Percentiles rank a stretch among this genome's conserved stretches.
Conservation (phyloP, 2,888 invertebrate genomes). For the Parnassius orleans region DNA sequence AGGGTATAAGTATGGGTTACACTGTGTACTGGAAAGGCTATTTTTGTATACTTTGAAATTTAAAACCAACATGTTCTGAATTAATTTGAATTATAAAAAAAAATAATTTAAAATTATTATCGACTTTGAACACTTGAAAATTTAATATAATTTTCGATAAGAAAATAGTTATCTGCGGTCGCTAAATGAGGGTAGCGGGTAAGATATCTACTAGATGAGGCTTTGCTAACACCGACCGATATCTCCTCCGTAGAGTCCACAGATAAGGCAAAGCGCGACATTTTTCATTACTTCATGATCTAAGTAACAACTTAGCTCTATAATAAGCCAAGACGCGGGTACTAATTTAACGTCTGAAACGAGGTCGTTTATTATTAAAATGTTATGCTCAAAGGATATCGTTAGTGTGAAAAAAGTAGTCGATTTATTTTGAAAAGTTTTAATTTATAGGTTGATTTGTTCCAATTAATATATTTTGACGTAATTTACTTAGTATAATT, state of each 20-base stretch:
- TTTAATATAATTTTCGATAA: constrained; percentile 31
- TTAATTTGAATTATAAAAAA: neutral
- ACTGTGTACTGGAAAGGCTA: too few relatives aligned
- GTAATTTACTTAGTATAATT: too few relatives aligned
- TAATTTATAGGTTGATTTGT: too few relatives aligned
- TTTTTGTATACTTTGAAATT: too few relatives aligned
- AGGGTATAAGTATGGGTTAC: too few relatives aligned
- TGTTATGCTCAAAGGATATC: constrained; percentile 15
- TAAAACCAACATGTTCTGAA: too few relatives aligned
- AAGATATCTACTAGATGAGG: constrained; percentile 55
- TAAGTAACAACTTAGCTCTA: constrained; percentile 39
- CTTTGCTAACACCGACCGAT: constrained; percentile 53
- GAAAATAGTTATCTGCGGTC: constrained; percentile 52
- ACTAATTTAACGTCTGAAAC: constrained; percentile 18
- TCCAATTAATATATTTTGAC: too few relatives aligned
- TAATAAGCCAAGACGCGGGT: constrained; percentile 6
- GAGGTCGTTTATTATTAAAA: constrained; percentile 21
- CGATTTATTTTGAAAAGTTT: too few relatives aligned
- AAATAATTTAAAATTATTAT: neutral
- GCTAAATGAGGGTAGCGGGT: constrained; percentile 42
- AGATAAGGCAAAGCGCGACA: constrained; percentile 59
- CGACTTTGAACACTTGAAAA: neutral
- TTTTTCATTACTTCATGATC: constrained; percentile 62
- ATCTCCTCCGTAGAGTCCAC: constrained; percentile 47
- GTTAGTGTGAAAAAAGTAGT: neutral